Conservation (phyloP, 2,888 invertebrate species). For the Lepidocyrtoides sp. region DNA sequence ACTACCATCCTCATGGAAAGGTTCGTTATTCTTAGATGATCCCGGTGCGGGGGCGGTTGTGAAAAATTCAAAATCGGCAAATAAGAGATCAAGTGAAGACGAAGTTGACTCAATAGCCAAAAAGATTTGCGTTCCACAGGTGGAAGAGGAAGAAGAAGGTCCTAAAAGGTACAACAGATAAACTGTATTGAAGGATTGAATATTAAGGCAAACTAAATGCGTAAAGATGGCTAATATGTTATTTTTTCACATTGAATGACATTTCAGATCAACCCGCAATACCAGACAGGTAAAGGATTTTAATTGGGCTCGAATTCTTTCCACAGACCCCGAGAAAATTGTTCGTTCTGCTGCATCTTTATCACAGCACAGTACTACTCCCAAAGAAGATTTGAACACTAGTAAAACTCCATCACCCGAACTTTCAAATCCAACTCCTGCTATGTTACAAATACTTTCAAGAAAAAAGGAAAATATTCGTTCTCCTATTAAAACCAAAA, state of each 20-base stretch:
- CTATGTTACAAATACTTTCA: conserved; percentile 91
- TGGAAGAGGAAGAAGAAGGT: conserved; percentile 80
- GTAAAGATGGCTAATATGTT: too few species aligned
- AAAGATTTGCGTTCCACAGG: conserved; percentile 76
- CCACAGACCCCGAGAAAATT: conserved; percentile 90
- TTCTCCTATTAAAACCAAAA: conserved; percentile 79
- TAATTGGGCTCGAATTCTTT: conserved; percentile 90
- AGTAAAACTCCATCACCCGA: conserved; percentile 82
- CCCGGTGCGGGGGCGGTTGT: conserved; percentile 74
- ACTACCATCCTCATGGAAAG: conserved; percentile 86
- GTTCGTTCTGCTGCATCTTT: conserved; percentile 86
- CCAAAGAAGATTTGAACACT: conserved; percentile 77
- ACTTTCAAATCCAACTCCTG: conserved; percentile 89
- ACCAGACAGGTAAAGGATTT: conserved; percentile 87
- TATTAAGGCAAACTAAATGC: not conserved
- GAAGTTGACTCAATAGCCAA: conserved; percentile 78
- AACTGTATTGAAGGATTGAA: not conserved
- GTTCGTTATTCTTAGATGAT: conserved; percentile 83
- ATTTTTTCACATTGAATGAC: too few species aligned
- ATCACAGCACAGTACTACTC: conserved; percentile 77
- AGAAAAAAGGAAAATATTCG: conserved; percentile 88
- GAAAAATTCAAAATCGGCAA: conserved; percentile 74
- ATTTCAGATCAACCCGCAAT: conserved; percentile 83
- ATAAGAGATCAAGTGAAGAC: conserved; percentile 70
- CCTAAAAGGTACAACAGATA: conserved; percentile 73